Base-by-base conservation (phyloP, 1,140 invertebrate genomes). In the Hormaphis cornu region DNA sequence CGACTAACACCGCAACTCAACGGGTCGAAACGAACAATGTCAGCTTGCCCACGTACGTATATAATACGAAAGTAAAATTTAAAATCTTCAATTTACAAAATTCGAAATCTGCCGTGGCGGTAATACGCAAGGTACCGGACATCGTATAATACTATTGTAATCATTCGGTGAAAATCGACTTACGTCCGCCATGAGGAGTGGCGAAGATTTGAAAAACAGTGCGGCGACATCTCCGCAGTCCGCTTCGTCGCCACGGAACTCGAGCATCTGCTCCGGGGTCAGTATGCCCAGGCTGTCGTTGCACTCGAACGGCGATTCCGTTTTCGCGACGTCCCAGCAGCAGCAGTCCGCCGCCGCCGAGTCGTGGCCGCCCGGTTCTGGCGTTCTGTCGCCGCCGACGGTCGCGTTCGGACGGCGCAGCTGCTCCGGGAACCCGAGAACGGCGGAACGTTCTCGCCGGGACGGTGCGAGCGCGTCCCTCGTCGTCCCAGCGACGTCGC, bases 191-290 rank as follows among this genome's bases (percentile, higher is more conserved):
- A 66, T 33, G 26, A 30, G 61, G 5, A 50, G 61, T 35, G 61
- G 61, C 22, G 61, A 66, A 42, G 50, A 35, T 22, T 66, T 66
- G 35, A 66, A 66, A 24, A 66, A 22, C 20, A 66, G 26, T 22
- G 44, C 61, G 2, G 61, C 24, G n/a, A 66, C 61, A n/a, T n/a
- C n/a, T 24, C 50, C 61, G 50, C 35, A 66, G 33, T 35, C 18
- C 16, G 28, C 61, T 35, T 66, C 61, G 22, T 66, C 61, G 0
- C 61, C 61, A 50, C 12, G 72, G 44, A 85, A 84, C 76, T 88
- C 87, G 66, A 86, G 84, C 89, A 93, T 92, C 76, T 92, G 89
- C 80, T 90, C 89, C 0, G 89, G 89, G 7, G 89, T 91, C 18
- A 93, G 79, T 72, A 93, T 91, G 9, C 89, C 90, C 70, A 92